A percentile compares a stretch with the other conserved stretches of the same genome.
These are phyloP conservation scores for Hirtodrosophila confusa DNA, from an alignment of 2,888 invertebrate genomes.

Conservation along the genomic window DNA sequence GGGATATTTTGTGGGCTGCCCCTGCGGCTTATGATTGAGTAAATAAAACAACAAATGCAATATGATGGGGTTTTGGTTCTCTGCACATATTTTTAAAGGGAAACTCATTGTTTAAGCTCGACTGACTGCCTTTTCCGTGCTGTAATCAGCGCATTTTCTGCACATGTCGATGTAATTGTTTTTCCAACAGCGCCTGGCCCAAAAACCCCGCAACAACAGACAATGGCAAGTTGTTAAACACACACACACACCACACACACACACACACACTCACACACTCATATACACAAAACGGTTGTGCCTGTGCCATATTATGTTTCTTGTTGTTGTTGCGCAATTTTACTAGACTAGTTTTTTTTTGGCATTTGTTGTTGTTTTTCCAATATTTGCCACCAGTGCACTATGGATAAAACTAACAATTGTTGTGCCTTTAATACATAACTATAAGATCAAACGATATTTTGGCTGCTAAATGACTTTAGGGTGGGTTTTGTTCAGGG, in stretches of 20 bases:
- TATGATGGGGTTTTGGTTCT: not conserved
- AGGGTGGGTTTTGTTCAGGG: too few relatives aligned
- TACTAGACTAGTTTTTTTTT: conserved; percentile 35
- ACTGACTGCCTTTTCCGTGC: not conserved
- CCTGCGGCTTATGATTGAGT: too few relatives aligned
- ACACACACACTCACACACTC: conserved; percentile 2
- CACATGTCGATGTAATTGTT: conserved; percentile 39
- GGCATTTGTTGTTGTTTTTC: conserved; percentile 26
- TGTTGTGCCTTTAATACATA: too few relatives aligned
- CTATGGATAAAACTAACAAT: too few relatives aligned
- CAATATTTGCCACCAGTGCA: conserved; percentile 35
- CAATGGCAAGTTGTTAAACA: conserved; percentile 46
- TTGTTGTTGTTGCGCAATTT: conserved; percentile 42
- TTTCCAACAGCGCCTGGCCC: conserved; percentile 36
- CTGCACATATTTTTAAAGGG: not conserved
- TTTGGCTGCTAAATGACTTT: too few relatives aligned
- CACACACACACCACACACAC: conserved; percentile 29
- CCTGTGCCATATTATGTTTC: conserved; percentile 16
- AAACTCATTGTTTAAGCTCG: not conserved
- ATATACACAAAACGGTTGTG: conserved; percentile 20
- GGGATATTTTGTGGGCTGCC: not conserved
- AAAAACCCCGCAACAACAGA: conserved; percentile 43
- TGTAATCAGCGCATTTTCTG: conserved; percentile 19
- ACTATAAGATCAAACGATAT: too few relatives aligned
- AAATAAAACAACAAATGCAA: not conserved